Base-by-base conservation (phyloP, 2,888 invertebrate genomes). In the Noctua janthina region DNA sequence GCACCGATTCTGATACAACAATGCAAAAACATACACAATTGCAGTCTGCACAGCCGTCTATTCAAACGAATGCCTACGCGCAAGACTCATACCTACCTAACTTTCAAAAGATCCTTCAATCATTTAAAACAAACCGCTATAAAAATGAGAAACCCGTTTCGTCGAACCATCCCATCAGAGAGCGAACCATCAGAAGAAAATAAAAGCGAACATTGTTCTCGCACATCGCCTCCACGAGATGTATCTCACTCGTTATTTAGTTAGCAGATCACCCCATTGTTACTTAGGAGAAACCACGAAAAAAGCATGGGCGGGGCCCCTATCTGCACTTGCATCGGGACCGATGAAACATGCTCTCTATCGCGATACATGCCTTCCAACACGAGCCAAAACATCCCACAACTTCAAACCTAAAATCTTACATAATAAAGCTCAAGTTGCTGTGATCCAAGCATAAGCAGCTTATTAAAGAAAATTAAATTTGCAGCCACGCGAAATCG, bases 401-500 rank as follows among this genome's bases (percentile, higher is more conserved):
- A 62, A 94, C 79, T 88, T 72, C 75, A 83, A 73, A 90, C 91
- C 87, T 69, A 91, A 90, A 74, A 74, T 7, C 54, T n/a, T 17
- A 51, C 1, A 23, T 1, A 43, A 87, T 90, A 95, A 91, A 91
- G 92, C 84, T 62, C 77, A 90, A 76, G 88, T 90, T 94, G 83
- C 86, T 78, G 35, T 85, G 83, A 2, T 62, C 62, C 66, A 59
- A 78, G 79, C 81, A 83, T 83, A 88, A 90, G 89, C 86, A 94
- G 94, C 96, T 96, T 96, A 96, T 96, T 96, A 96, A 96, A 96
- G 96, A 96, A 96, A 96, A 96, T 96, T 97, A 96, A 97, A 96
- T 95, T 95, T 94, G 95, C 95, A 92, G 95, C 95, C 95, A 94
- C 94, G 95, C 95, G 94, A 96, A 96, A 94, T 94, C 94, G 92